Evolutionary conservation across 2,113 vertebrate genomes (phyloP), one percentile per base, ranked within the genome.

Genomic region (Melanerpes formicivorus): DNA sequence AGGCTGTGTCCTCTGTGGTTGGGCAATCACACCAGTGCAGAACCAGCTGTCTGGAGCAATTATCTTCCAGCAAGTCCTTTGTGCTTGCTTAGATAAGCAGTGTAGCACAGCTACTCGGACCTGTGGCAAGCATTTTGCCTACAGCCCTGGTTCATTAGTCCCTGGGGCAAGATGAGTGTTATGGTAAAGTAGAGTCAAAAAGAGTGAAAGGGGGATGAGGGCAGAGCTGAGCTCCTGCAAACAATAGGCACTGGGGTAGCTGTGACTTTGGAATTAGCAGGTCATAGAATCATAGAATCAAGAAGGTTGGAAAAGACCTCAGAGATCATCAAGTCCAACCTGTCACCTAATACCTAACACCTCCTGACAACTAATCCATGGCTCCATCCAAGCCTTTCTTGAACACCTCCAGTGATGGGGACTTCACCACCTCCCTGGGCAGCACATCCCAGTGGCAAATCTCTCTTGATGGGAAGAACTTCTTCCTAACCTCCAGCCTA

Each of bases 11-110:
- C 48, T 91, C 83, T 54, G 69, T 84, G 93, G 90, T 87, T 90
- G 58, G 77, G 73, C 84, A 87, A 84, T 82, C 83, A 66, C 79
- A 64, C 37, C 56, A 73, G 63, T 18, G n/a, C 16, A 8, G 91
- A 83, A 23, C 25, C 74, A 52, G 91, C 81, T 21, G 81, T 93
- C 92, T 78, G 26, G 89, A 94, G 76, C 67, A 89, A 87, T 81
- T 83, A 73, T 70, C 66, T 81, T 91, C 67, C 67, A 25, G 54
- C 37, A 29, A 52, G 44, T 85, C 83, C 60, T 87, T 79, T 95
- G 69, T 72, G 77, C 67, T 40, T 91, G 65, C 81, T 83, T 73
- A 93, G 54, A 59, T 67, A 93, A 27, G 32, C 62, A 55, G 37
- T 6, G 40, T 90, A 80, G 67, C 48, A 42, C 86, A 80, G 65